These are phyloP conservation scores for Theristicus caerulescens DNA, from an alignment of 2,113 vertebrate species.

Conservation along the genomic window DNA sequence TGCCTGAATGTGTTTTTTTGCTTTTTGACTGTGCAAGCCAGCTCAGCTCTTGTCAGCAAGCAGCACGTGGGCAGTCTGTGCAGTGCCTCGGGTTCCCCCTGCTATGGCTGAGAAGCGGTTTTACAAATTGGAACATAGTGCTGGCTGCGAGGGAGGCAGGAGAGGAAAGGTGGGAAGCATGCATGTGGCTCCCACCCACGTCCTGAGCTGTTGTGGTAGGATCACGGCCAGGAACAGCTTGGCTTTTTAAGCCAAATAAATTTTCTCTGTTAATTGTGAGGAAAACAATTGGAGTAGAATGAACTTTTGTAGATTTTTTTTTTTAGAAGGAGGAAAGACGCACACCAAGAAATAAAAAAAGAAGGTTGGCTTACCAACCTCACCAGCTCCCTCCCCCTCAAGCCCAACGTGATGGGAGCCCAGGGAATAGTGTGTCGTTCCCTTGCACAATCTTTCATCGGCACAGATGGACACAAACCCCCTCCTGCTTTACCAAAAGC, in stretches of 20 bases:
- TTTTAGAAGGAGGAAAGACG: neutral
- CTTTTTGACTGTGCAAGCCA: neutral
- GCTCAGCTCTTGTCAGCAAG: neutral
- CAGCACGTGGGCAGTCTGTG: neutral
- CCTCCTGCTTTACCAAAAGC: neutral
- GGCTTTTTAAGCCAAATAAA: neutral
- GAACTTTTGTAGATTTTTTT: neutral
- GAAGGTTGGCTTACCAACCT: neutral
- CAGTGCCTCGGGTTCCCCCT: neutral
- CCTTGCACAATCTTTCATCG: neutral
- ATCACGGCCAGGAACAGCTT: neutral
- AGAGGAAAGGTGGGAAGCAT: slow-evolving; percentile 27
- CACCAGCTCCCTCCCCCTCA: neutral
- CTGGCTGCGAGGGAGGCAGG: neutral
- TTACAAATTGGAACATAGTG: neutral
- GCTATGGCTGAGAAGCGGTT: neutral
- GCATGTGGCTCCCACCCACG: neutral
- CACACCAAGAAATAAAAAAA: neutral
- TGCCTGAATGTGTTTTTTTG: neutral
- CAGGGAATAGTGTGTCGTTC: neutral
- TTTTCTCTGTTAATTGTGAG: neutral
- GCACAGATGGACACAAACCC: neutral
- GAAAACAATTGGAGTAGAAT: neutral
- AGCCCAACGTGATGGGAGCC: neutral
- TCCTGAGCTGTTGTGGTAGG: neutral